These are phyloP conservation scores for Julus scandinavius DNA, from an alignment of 2,888 invertebrate species.

Conservation along the genomic window DNA sequence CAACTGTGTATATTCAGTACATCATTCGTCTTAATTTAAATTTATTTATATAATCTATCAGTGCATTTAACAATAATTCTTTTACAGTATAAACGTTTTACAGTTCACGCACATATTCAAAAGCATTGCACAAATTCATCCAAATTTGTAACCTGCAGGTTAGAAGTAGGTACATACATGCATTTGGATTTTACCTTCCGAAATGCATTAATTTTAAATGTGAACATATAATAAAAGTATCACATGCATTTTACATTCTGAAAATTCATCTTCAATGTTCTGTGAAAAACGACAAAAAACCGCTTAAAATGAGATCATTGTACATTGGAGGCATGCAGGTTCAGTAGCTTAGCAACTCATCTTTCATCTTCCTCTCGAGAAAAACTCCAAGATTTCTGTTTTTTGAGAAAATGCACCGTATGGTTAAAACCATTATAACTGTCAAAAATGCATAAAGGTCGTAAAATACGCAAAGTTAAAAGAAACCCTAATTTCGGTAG, in stretches of 20 bases:
- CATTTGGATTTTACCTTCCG: no score
- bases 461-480: constrained; percentile 1
- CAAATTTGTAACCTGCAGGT: no score
- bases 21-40: no score
- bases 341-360: not conserved
- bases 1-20: no score
- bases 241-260: not conserved
- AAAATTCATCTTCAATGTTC: not conserved
- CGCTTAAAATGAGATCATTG: not conserved
- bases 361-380: not conserved
- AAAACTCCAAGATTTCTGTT: not conserved
- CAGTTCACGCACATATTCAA: no score
- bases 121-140: no score
- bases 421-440: not conserved
- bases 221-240: no score
- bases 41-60: no score
- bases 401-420: not conserved
- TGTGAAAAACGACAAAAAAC: not conserved
- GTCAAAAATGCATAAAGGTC: not conserved
- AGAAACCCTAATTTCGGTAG: constrained; percentile 1
- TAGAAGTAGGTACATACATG: no score
- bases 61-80: no score
- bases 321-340: not conserved
- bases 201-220: no score
- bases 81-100: no score